phyloP scores from a whole-genome alignment of 2,888 invertebrate genomes.

The Drosophila borborema region DNA sequence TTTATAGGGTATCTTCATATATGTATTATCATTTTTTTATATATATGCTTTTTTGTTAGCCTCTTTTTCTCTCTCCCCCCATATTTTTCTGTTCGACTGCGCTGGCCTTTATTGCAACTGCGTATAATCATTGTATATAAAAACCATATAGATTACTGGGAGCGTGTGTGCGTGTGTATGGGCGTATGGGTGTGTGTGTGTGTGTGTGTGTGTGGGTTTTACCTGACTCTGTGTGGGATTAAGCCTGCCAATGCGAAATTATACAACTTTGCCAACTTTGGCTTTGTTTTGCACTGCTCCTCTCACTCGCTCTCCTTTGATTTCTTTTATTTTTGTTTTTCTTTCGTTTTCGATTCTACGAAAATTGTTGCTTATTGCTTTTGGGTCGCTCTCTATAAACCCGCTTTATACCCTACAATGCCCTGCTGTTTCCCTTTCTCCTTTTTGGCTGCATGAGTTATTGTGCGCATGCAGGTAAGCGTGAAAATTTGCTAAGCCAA shows the following conservation, averaged over 20 bases:
- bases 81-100: slow-evolving; percentile 29
- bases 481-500: slow-evolving; percentile 80
- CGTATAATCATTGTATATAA: slow-evolving; percentile 16
- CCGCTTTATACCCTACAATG: background rate
- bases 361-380: slow-evolving; percentile 78
- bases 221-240: slow-evolving; percentile 75
- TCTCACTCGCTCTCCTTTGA: slow-evolving; percentile 1
- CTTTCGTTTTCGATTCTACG: slow-evolving; percentile 55
- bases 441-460: slow-evolving; percentile 25
- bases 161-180: too few relatives aligned
- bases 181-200: background rate
- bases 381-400: slow-evolving; percentile 43
- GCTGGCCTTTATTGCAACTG: slow-evolving; percentile 44
- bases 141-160: slow-evolving; percentile 24
- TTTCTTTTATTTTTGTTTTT: slow-evolving; percentile 23
- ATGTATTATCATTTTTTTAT: slow-evolving; percentile 60
- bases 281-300: slow-evolving; percentile 43
- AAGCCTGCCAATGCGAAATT: slow-evolving; percentile 78
- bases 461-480: slow-evolving; percentile 72
- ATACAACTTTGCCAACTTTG: slow-evolving; percentile 72
- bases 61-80: background rate
- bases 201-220: slow-evolving; percentile 57
- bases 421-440: background rate
- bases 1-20: slow-evolving; percentile 38
- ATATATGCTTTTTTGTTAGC: background rate